These are phyloP conservation scores for Athene noctua DNA, from an alignment of 2,113 vertebrate genomes.

Conservation along the genomic window DNA sequence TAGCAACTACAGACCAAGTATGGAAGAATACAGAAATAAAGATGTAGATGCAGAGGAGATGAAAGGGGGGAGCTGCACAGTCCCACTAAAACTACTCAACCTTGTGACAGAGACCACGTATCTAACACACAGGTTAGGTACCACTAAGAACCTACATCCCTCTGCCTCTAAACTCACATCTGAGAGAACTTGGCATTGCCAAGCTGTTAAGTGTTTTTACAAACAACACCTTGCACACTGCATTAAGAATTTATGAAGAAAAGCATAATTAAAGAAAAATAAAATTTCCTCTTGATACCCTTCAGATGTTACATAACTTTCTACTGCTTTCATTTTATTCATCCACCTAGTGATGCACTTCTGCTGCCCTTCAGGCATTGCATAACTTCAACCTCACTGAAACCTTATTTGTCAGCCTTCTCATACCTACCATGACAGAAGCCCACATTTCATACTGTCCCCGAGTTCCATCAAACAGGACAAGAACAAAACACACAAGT, in stretches of 20 bases:
- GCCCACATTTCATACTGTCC: background rate
- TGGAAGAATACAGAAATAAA: background rate
- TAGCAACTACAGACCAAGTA: background rate
- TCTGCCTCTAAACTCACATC: fast-evolving
- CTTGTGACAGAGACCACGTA: background rate
- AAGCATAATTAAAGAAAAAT: background rate
- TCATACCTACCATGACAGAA: background rate
- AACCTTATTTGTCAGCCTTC: background rate
- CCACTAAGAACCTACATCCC: background rate
- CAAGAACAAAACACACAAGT: background rate
- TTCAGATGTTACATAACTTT: background rate
- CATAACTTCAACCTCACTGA: background rate
- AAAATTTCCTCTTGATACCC: background rate
- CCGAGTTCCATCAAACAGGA: background rate
- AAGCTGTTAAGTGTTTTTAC: background rate
- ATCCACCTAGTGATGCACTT: background rate
- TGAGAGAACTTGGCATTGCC: background rate
- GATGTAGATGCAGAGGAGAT: background rate
- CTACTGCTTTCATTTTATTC: background rate
- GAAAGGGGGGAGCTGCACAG: background rate
- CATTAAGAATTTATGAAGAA: background rate
- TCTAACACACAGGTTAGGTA: background rate
- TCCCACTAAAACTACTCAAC: background rate
- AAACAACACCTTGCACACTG: background rate
- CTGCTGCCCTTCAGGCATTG: background rate